Evolutionary conservation across 2,113 vertebrate genomes (phyloP).

Genomic region (Hypocryptadius cinnamomeus): DNA sequence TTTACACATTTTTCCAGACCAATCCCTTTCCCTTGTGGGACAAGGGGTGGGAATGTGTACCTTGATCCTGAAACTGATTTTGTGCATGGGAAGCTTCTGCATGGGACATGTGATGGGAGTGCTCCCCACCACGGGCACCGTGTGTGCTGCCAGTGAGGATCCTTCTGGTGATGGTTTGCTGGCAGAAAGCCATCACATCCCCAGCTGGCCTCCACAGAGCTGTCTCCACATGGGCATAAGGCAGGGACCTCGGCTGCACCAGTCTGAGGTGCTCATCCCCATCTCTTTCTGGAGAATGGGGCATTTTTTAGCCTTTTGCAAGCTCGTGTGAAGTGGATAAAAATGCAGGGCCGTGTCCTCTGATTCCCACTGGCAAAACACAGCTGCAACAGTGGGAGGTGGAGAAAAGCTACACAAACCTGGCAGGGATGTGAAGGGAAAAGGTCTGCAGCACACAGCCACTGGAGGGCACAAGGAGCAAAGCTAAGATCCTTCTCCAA

Average conservation of each 20-base stretch:
- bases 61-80: rapidly evolving
- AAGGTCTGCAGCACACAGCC: neutral
- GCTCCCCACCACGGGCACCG: rapidly evolving
- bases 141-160: neutral
- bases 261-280: neutral
- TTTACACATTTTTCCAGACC: neutral
- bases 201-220: neutral
- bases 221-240: neutral
- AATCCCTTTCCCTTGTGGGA: neutral
- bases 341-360: neutral
- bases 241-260: neutral
- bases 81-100: neutral
- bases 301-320: neutral
- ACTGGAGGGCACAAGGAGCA: neutral
- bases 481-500: neutral
- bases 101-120: rapidly evolving
- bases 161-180: neutral
- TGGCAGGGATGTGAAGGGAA: neutral
- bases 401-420: neutral
- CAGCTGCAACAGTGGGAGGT: neutral
- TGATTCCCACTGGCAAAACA: neutral
- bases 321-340: neutral
- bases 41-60: neutral
- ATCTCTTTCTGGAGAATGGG: neutral
- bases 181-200: neutral